Conservation (phyloP, 37 sponge, comb jelly and placozoan species). For the Lycopodina hypogea region DNA sequence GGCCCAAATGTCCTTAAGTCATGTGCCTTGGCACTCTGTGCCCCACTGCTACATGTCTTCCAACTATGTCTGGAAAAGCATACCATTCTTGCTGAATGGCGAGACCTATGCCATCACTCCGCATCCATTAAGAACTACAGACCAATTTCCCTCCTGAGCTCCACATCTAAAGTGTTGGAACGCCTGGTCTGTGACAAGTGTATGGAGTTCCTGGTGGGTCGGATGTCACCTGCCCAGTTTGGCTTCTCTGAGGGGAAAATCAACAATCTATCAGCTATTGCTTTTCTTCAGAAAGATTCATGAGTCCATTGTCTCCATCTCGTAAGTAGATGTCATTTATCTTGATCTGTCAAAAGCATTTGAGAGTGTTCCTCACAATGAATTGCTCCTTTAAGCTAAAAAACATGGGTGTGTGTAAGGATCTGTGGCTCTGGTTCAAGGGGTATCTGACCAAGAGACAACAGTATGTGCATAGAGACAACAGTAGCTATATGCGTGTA, state of each 20-base stretch:
- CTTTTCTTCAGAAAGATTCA: background rate
- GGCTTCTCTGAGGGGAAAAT: background rate
- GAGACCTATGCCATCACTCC: background rate
- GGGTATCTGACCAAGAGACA: constrained; percentile 12
- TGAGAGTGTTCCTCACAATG: constrained; percentile 37
- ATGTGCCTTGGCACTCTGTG: constrained; percentile 12
- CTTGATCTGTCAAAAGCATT: constrained; percentile 43
- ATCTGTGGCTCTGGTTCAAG: no score
- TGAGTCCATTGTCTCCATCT: background rate
- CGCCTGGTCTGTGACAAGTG: constrained; percentile 6
- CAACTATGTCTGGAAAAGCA: background rate
- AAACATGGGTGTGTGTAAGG: background rate
- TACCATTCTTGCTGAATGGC: constrained; percentile 15
- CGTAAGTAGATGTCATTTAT: background rate
- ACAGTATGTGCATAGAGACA: constrained; percentile 30
- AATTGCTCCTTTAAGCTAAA: constrained; percentile 2
- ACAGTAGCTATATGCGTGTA: no score
- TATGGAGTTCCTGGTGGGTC: background rate
- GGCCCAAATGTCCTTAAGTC: constrained; percentile 9
- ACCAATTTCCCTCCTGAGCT: constrained; percentile 23
- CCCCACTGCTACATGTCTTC: constrained; percentile 2
- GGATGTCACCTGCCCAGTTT: background rate
- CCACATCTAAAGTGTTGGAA: constrained; percentile 29
- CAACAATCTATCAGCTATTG: background rate
- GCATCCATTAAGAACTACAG: constrained; percentile 10